Evolutionary conservation across 1,140 invertebrate species (phyloP).

Genomic region (Heliconius nattereri): DNA sequence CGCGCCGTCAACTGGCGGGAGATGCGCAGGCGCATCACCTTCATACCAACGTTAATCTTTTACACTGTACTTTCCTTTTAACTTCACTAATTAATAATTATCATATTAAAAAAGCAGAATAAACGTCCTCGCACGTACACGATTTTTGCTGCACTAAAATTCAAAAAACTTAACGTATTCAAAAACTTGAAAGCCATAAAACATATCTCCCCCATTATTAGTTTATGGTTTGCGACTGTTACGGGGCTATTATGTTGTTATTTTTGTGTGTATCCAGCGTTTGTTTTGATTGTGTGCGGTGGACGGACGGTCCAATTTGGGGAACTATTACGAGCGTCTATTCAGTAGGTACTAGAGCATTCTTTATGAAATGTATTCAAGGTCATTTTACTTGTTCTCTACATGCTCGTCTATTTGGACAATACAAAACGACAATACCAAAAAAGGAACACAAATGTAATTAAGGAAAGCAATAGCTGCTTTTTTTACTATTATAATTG

Average conservation of each 20-base stretch:
- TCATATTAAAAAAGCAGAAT: conserved; percentile 36
- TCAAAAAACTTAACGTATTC: conserved; percentile 72
- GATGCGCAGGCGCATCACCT: conserved; percentile 64
- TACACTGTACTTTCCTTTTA: conserved; percentile 39
- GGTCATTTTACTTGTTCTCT: conserved; percentile 40
- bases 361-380: conserved; percentile 56
- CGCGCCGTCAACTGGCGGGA: conserved; percentile 61
- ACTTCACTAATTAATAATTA: conserved; percentile 43
- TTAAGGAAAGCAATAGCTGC: background rate
- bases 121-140: conserved; percentile 66
- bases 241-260: conserved; percentile 74
- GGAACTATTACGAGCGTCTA: conserved; percentile 67
- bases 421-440: background rate
- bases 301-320: conserved; percentile 72
- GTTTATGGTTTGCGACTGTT: conserved; percentile 78
- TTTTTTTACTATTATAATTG: background rate
- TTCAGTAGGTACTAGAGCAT: conserved; percentile 53
- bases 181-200: conserved; percentile 77
- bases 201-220: conserved; percentile 81
- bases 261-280: conserved; percentile 72
- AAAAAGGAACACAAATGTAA: background rate
- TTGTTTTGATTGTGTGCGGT: conserved; percentile 79
- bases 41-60: conserved; percentile 53
- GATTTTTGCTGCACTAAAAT: conserved; percentile 71
- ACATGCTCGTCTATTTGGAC: background rate